Base-by-base conservation (phyloP, 1,140 invertebrate species). In the Drosophila albomicans region DNA sequence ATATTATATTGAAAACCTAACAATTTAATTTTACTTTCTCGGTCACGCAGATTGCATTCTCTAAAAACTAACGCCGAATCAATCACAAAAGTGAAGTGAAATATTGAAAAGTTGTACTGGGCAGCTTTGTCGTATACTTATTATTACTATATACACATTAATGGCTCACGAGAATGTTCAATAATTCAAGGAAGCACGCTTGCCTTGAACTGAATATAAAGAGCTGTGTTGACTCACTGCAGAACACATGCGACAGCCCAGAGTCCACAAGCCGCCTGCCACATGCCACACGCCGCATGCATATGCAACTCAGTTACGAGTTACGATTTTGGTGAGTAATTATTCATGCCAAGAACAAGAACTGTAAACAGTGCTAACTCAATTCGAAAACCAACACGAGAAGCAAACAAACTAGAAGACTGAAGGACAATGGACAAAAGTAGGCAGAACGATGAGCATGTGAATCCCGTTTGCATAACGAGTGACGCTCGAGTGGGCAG, bases 401-500 rank as follows among this genome's bases (percentile, higher is more conserved):
- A 52, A 49, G 64, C 30, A 64, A 51, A 59, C 52, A 72, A 52
- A 67, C 41, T 54, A 30, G 61, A 49, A 49, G 5, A 46, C 25
- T 8, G 10, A 32, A 54, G 49, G 52, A 63, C 52, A 35, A 13
- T 13, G 15, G n/a, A 5, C 5, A 3, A 68, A 48, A 25, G 25
- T 15, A 52, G 56, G 16, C 38, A 15, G 51, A 25, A 25, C 56
- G 35, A 58, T 10, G 25, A 10, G 25, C 51, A 49, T 35, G 35
- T 58, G 73, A 78, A 71, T 75, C 51, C 56, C 58, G 77, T 78
- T 87, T 80, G 78, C 80, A 74, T 79, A 70, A 48, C 65, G 46
- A 66, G 78, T 64, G 49, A 81, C 84, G 84, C 62, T 89, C 85
- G 80, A 88, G 85, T 78, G 84, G 69, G 67, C 85, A 80, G 75